These are phyloP conservation scores for Zonotrichia leucophrys DNA, from an alignment of 2,113 vertebrate genomes.

Conservation along the genomic window DNA sequence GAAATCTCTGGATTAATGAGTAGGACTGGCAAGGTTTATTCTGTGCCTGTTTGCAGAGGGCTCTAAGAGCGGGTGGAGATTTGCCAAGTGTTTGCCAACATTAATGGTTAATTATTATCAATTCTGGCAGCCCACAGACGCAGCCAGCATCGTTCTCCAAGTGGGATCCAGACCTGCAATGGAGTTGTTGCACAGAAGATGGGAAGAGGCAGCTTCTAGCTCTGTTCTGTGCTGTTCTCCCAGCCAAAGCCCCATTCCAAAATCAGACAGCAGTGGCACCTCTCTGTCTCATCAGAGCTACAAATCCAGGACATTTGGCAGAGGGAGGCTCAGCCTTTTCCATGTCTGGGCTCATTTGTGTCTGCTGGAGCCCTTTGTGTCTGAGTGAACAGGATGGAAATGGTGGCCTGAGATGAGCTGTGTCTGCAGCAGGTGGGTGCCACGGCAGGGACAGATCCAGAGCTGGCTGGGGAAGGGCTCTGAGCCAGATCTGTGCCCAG, in stretches of 20 bases:
- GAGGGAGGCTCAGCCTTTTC: background rate
- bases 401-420: background rate
- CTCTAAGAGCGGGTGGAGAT: constrained; percentile 3
- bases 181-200: constrained; percentile 10
- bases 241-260: constrained; percentile 27
- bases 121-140: constrained; percentile 13
- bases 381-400: background rate
- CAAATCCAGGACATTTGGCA: constrained; percentile 28
- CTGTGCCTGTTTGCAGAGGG: constrained; percentile 4
- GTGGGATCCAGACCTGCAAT: constrained; percentile 13
- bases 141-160: background rate
- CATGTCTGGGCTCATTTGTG: background rate
- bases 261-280: constrained; percentile 7
- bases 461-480: background rate
- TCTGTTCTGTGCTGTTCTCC: background rate
- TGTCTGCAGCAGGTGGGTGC: background rate
- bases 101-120: constrained; percentile 59
- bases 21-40: constrained; percentile 8
- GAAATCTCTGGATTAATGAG: background rate
- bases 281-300: background rate
- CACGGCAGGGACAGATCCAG: background rate
- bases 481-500: background rate
- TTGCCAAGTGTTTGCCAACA: constrained; percentile 59
- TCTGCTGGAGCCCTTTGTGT: background rate
- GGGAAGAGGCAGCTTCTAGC: background rate